Percentiles rank a stretch among this genome's conserved stretches.
Evolutionary conservation across 1,140 invertebrate genomes (phyloP).

Genomic region (Heliconius hermathena): DNA sequence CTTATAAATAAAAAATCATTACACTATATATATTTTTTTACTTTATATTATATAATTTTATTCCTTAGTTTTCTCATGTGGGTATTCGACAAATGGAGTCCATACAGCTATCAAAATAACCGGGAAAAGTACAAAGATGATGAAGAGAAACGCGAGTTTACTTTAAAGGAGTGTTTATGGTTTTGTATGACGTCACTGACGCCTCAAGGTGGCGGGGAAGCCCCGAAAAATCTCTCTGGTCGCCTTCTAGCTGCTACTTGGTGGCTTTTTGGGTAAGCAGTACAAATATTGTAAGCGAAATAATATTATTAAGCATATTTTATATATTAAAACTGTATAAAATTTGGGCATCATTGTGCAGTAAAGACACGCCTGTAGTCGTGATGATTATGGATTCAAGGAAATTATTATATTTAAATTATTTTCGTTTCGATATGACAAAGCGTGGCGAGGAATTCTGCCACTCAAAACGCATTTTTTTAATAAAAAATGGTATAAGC

Average conservation of each 20-base stretch:
- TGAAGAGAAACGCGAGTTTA: conserved; percentile 97
- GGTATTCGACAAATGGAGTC: conserved; percentile 97
- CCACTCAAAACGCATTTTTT: too few species aligned
- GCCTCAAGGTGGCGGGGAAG: conserved; percentile 97
- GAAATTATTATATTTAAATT: too few species aligned
- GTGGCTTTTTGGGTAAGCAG: conserved; percentile 94
- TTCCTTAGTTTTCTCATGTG: conserved; percentile 92
- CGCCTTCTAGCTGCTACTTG: conserved; percentile 96
- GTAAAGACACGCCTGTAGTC: too few species aligned
- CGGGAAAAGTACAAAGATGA: conserved; percentile 95
- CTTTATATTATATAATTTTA: not conserved
- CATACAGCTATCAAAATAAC: conserved; percentile 98
- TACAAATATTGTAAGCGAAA: too few species aligned
- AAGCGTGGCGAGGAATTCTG: too few species aligned
- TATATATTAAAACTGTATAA: too few species aligned
- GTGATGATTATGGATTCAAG: too few species aligned
- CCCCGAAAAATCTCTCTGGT: conserved; percentile 96
- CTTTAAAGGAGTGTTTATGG: conserved; percentile 97
- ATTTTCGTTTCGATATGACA: too few species aligned
- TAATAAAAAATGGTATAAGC: too few species aligned
- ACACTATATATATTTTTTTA: not conserved
- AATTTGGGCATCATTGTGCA: too few species aligned
- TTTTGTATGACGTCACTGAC: conserved; percentile 99
- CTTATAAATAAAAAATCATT: too few species aligned
- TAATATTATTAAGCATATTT: too few species aligned